Evolutionary conservation across 2,888 invertebrate species (phyloP).

Genomic region (Beris chalybata): DNA sequence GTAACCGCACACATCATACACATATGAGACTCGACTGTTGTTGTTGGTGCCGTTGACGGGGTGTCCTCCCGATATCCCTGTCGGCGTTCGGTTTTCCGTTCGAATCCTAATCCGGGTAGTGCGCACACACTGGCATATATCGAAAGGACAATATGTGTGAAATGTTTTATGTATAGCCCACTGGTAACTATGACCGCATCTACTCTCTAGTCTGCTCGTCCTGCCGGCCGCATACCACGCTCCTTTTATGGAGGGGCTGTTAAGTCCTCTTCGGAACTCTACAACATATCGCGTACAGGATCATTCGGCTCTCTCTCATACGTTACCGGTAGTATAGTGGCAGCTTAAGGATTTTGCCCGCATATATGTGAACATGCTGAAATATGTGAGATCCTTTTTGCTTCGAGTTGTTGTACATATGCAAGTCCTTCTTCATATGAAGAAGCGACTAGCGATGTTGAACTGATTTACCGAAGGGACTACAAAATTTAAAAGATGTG

Average conservation of each 20-base stretch:
- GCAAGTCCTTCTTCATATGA: not conserved
- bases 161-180: slow-evolving; percentile 15
- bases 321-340: slow-evolving; percentile 12
- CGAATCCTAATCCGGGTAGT: slow-evolving; percentile 21
- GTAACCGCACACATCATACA: slow-evolving; percentile 26
- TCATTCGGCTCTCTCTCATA: slow-evolving; percentile 21
- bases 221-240: not conserved
- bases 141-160: slow-evolving; percentile 9
- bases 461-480: slow-evolving; percentile 27
- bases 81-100: slow-evolving; percentile 16
- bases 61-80: slow-evolving; percentile 24
- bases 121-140: slow-evolving; percentile 1
- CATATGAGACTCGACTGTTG: slow-evolving; percentile 20
- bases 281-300: slow-evolving; percentile 7
- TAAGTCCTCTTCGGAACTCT: not conserved
- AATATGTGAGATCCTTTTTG: not conserved
- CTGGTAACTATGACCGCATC: slow-evolving; percentile 1
- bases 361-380: slow-evolving; percentile 6
- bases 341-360: slow-evolving; percentile 13
- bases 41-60: slow-evolving; percentile 11
- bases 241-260: not conserved
- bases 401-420: not conserved
- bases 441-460: not conserved
- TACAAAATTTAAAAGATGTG: slow-evolving; percentile 14
- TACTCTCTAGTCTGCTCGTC: not conserved